These are phyloP conservation scores for Tragelaphus buxtoni DNA, from an alignment of 2,113 vertebrate genomes.

Conservation along the genomic window DNA sequence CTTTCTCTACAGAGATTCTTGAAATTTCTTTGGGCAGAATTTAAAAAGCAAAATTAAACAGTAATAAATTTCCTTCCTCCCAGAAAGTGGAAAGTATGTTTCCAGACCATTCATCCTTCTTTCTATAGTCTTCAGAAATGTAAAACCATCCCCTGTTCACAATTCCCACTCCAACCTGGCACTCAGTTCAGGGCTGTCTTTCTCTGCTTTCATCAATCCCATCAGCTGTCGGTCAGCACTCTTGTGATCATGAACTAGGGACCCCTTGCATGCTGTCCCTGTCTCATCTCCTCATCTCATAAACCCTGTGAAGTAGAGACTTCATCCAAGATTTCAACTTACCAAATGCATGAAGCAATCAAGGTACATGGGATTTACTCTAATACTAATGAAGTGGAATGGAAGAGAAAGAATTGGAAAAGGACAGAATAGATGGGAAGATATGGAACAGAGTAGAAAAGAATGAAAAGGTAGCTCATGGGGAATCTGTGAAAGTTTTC, in stretches of 20 bases:
- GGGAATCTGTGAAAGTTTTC: not conserved
- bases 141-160: not conserved
- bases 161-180: not conserved
- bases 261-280: not conserved
- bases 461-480: not conserved
- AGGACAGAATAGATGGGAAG: not conserved
- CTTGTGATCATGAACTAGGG: not conserved
- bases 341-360: not conserved
- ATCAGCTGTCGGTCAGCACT: not conserved
- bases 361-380: not conserved
- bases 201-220: not conserved
- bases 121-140: not conserved
- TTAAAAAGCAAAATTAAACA: slow-evolving; percentile 38
- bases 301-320: not conserved
- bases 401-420: not conserved
- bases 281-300: not conserved
- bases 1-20: slow-evolving; percentile 27
- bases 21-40: slow-evolving; percentile 37
- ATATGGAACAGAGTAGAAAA: not conserved
- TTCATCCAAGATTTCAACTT: not conserved
- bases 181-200: not conserved
- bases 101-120: not conserved
- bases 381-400: not conserved
- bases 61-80: not conserved
- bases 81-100: not conserved